Evolutionary conservation across 2,113 vertebrate genomes (phyloP).

Genomic region (Odocoileus hemionus): DNA sequence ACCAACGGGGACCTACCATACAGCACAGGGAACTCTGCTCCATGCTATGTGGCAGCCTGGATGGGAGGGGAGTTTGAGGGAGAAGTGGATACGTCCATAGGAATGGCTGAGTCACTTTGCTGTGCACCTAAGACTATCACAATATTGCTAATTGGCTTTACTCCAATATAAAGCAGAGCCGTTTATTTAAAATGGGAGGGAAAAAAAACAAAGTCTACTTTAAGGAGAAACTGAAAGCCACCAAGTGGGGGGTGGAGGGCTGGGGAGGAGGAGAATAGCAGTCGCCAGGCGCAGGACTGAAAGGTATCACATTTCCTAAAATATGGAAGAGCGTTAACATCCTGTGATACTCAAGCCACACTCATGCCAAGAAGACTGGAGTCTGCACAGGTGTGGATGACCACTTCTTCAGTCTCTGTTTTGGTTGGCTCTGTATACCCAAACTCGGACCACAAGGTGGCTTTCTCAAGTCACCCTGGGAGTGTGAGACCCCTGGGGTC

Average conservation of each 20-base stretch:
- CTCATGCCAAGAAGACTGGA: not conserved
- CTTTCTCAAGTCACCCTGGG: not conserved
- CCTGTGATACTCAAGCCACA: not conserved
- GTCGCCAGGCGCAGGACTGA: accelerated
- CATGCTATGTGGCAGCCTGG: not conserved
- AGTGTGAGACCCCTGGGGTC: not conserved
- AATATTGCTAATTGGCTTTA: not conserved
- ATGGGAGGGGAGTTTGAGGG: not conserved
- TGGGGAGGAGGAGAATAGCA: accelerated
- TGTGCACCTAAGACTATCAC: not conserved
- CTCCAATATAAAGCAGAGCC: not conserved
- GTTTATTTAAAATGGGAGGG: not conserved
- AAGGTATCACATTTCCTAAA: not conserved
- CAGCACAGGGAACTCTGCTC: not conserved
- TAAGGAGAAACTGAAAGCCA: not conserved
- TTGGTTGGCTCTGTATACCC: not conserved
- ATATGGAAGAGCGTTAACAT: not conserved
- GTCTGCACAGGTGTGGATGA: not conserved
- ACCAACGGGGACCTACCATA: not conserved
- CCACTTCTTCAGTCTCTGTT: not conserved
- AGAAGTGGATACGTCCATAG: not conserved
- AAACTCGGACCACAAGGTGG: too few species aligned
- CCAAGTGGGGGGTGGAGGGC: not conserved
- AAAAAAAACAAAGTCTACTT: not conserved
- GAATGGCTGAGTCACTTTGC: not conserved